Percentiles rank a stretch among this genome's conserved stretches.
Evolutionary conservation across 1,140 invertebrate genomes (phyloP).

Genomic region (Pogonognathellus flavescens): DNA sequence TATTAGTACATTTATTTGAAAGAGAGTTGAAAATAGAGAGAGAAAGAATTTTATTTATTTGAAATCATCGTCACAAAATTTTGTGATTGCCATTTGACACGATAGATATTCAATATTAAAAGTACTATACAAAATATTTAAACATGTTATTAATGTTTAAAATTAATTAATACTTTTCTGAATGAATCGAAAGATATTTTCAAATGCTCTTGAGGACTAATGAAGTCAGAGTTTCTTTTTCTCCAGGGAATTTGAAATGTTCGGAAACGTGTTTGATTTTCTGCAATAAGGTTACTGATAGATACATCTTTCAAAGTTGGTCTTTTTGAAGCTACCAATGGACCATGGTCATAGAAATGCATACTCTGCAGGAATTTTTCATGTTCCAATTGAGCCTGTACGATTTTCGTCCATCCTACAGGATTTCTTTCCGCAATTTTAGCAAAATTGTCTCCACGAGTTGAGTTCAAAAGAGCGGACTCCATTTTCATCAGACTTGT

Average conservation of each 20-base stretch:
- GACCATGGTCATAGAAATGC: not conserved
- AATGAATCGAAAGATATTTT: not conserved
- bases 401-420: slow-evolving; percentile 5
- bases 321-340: not conserved
- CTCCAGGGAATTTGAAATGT: slow-evolving; percentile 14
- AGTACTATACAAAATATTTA: too few species aligned
- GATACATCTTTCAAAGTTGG: not conserved
- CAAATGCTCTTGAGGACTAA: not conserved
- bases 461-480: not conserved
- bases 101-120: too few species aligned
- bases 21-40: too few species aligned
- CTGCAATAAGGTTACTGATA: not conserved
- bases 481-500: not conserved
- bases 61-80: too few species aligned
- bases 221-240: not conserved
- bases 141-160: too few species aligned
- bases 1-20: too few species aligned
- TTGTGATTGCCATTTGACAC: too few species aligned
- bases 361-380: slow-evolving; percentile 17
- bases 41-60: too few species aligned
- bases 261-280: not conserved
- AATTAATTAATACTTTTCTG: not conserved
- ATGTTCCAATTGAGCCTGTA: slow-evolving; percentile 31
- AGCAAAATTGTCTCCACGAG: not conserved
- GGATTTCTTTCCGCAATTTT: slow-evolving; percentile 15